A percentile compares a stretch with the other conserved stretches of the same genome.
Conservation (phyloP, 1,140 invertebrate species). For the Drosophila rhopaloa region DNA sequence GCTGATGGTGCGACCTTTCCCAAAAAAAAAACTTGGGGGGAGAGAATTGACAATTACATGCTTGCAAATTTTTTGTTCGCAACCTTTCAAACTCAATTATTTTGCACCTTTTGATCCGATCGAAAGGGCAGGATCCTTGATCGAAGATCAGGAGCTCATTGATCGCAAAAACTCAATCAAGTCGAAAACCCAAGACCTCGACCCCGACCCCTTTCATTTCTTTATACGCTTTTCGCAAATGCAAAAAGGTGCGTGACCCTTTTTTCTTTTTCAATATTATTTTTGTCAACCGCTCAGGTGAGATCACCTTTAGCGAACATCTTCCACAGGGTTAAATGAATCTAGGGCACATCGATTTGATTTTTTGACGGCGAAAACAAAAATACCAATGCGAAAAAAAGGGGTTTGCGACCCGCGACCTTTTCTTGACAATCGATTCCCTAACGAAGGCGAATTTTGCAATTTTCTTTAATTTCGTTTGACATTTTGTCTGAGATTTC, state of each 20-base stretch:
- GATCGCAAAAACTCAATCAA: slow-evolving; percentile 79
- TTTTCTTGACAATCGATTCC: slow-evolving; percentile 64
- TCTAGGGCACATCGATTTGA: slow-evolving; percentile 55
- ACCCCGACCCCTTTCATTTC: slow-evolving; percentile 49
- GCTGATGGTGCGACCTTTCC: slow-evolving; percentile 17
- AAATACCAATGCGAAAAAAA: slow-evolving; percentile 25
- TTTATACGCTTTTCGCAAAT: slow-evolving; percentile 38
- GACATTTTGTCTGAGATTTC: slow-evolving; percentile 63
- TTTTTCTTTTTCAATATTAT: slow-evolving; percentile 43
- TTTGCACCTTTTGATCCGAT: slow-evolving; percentile 80
- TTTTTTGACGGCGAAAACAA: slow-evolving; percentile 71
- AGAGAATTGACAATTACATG: slow-evolving; percentile 79
- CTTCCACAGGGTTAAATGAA: slow-evolving; percentile 40
- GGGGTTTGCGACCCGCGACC: slow-evolving; percentile 46
- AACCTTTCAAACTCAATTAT: slow-evolving; percentile 75
- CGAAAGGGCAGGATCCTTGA: slow-evolving; percentile 49
- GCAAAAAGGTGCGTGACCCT: slow-evolving; percentile 72
- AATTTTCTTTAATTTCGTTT: slow-evolving; percentile 69
- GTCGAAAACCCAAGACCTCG: slow-evolving; percentile 66
- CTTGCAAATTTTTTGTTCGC: slow-evolving; percentile 79
- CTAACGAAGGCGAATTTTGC: slow-evolving; percentile 66
- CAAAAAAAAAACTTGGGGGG: slow-evolving; percentile 19
- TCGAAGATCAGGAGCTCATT: slow-evolving; percentile 28
- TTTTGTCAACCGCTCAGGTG: slow-evolving; percentile 78
- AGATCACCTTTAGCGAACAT: slow-evolving; percentile 66